These are phyloP conservation scores for Malachius bipustulatus DNA, from an alignment of 2,888 invertebrate genomes.

Conservation along the genomic window DNA sequence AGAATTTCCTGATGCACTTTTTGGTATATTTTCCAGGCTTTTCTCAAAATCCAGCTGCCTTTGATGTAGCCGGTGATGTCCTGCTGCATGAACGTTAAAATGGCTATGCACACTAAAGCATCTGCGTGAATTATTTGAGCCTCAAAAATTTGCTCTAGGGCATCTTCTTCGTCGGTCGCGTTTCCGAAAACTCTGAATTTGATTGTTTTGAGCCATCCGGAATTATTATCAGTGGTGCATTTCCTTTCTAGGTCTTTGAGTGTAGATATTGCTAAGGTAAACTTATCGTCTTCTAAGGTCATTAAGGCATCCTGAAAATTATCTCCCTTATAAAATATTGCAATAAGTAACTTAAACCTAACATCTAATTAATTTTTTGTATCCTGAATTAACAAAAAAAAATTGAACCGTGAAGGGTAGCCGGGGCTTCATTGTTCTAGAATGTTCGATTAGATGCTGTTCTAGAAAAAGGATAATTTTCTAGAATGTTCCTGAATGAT, in stretches of 20 bases:
- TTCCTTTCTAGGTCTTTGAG: constrained; percentile 49
- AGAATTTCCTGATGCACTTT: constrained; percentile 47
- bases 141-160: constrained; percentile 42
- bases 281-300: constrained; percentile 57
- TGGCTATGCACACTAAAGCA: constrained; percentile 50
- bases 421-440: too few species aligned
- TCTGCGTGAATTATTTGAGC: constrained; percentile 56
- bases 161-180: constrained; percentile 14
- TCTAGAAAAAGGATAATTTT: too few species aligned
- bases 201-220: constrained; percentile 45
- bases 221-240: constrained; percentile 41
- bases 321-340: too few species aligned
- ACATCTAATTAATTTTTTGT: too few species aligned
- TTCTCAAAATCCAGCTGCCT: constrained; percentile 54
- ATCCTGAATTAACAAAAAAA: too few species aligned
- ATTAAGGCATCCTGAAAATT: constrained; percentile 50
- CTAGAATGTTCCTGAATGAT: too few species aligned
- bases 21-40: constrained; percentile 59
- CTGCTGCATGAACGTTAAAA: constrained; percentile 52
- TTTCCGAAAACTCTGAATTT: constrained; percentile 32
- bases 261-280: constrained; percentile 43
- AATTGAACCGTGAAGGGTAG: too few species aligned
- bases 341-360: too few species aligned
- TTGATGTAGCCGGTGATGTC: constrained; percentile 51
- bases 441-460: too few species aligned